Percentiles rank a stretch among this genome's conserved stretches.
Evolutionary conservation across 2,113 vertebrate species (phyloP).

Genomic region (Apodemus speciosus): DNA sequence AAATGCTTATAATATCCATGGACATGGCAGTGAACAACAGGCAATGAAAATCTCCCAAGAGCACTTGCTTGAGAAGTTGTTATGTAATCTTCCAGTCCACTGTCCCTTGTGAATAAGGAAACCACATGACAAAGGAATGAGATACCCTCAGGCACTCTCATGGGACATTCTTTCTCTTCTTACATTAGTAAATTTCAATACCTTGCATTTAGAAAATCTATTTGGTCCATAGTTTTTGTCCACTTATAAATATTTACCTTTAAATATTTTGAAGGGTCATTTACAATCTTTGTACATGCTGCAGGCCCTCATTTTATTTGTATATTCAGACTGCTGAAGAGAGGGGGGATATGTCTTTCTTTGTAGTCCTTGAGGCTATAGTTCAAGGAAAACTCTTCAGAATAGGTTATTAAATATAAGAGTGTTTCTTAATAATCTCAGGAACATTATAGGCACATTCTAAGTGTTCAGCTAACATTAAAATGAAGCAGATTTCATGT

Average conservation of each 20-base stretch:
- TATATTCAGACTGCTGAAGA: background rate
- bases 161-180: background rate
- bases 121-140: background rate
- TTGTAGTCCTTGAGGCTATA: background rate
- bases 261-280: background rate
- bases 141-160: background rate
- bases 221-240: background rate
- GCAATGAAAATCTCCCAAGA: background rate
- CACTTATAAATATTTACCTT: background rate
- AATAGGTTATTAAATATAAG: background rate
- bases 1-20: background rate
- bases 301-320: background rate
- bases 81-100: background rate
- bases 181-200: background rate
- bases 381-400: background rate
- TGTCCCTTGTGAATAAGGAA: background rate
- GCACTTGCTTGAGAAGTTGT: too few relatives aligned
- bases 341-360: accelerated
- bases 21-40: background rate
- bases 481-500: background rate
- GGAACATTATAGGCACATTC: background rate
- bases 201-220: background rate
- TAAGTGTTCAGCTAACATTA: background rate
- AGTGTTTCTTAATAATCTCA: background rate
- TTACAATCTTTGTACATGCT: background rate